These are phyloP conservation scores for Periophthalmodon schlosseri DNA, from an alignment of 2,113 vertebrate species.

Conservation along the genomic window DNA sequence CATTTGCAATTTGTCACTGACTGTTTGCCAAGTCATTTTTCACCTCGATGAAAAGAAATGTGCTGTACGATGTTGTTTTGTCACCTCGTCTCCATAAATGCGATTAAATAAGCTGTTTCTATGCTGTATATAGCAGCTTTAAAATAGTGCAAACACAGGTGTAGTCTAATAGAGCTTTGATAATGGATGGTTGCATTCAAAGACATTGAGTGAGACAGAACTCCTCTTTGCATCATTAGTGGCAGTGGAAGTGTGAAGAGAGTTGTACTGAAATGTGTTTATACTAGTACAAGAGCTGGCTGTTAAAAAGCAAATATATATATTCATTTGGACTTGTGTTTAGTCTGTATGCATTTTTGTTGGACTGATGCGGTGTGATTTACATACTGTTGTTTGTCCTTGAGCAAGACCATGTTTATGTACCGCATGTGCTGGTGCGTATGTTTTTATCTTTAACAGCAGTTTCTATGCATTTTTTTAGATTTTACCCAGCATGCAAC, in stretches of 20 bases:
- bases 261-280: conserved; percentile 30
- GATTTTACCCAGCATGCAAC: too few species aligned
- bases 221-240: conserved; percentile 24
- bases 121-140: conserved; percentile 9
- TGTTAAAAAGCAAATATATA: conserved; percentile 30
- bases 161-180: conserved; percentile 15
- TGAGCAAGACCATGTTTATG: too few species aligned
- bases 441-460: too few species aligned
- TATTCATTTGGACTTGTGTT: conserved; percentile 31
- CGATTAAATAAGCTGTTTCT: conserved; percentile 21
- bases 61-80: conserved; percentile 13
- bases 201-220: conserved; percentile 31
- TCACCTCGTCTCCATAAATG: conserved; percentile 36
- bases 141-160: conserved; percentile 45
- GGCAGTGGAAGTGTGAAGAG: conserved; percentile 10
- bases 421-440: too few species aligned
- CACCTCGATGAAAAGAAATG: conserved; percentile 15
- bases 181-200: conserved; percentile 35
- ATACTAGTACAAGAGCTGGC: conserved; percentile 25
- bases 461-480: too few species aligned
- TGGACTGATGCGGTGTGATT: too few species aligned
- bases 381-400: too few species aligned
- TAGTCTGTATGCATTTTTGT: conserved; percentile 25
- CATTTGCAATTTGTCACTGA: conserved; percentile 34
- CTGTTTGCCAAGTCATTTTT: conserved; percentile 17